These are phyloP conservation scores for Endotricha flammealis DNA, from an alignment of 2,888 invertebrate genomes.

Conservation along the genomic window DNA sequence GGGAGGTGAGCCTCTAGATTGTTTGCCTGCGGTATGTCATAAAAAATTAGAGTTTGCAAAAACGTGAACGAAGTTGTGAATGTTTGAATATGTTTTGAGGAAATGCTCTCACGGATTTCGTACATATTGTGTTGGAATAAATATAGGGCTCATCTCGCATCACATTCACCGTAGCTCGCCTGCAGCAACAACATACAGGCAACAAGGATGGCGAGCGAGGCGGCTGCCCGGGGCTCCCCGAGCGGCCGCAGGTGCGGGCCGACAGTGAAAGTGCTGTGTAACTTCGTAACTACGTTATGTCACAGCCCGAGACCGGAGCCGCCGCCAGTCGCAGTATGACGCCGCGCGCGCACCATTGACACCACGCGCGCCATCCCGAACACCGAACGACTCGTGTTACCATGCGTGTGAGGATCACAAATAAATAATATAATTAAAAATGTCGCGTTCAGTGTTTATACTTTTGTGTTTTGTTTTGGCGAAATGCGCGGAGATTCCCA, in stretches of 20 bases:
- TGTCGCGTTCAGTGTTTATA: conserved; percentile 56
- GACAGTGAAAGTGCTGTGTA: conserved; percentile 65
- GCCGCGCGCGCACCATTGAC: conserved; percentile 57
- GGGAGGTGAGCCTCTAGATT: too few relatives aligned
- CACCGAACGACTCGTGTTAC: conserved; percentile 18
- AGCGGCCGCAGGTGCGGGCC: conserved; percentile 21
- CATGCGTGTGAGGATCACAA: conserved; percentile 39
- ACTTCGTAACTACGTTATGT: conserved; percentile 68
- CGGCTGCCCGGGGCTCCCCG: conserved; percentile 30
- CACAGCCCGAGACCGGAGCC: conserved; percentile 38
- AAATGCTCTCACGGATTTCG: too few relatives aligned
- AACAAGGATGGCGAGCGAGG: conserved; percentile 9
- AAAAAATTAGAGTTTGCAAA: too few relatives aligned
- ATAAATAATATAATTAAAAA: conserved; percentile 31
- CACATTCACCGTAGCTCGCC: conserved; percentile 6
- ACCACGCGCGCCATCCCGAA: conserved; percentile 23
- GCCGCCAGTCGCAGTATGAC: conserved; percentile 56
- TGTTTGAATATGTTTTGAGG: too few relatives aligned
- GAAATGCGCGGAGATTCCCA: conserved; percentile 42
- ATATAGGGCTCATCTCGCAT: neutral
- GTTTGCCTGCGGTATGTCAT: too few relatives aligned
- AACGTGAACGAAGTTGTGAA: too few relatives aligned
- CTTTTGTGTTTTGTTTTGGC: conserved; percentile 52
- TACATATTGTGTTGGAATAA: neutral
- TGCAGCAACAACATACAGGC: too few relatives aligned